Conservation (phyloP, 2,797 vertebrate species). For the Somateria mollissima region DNA sequence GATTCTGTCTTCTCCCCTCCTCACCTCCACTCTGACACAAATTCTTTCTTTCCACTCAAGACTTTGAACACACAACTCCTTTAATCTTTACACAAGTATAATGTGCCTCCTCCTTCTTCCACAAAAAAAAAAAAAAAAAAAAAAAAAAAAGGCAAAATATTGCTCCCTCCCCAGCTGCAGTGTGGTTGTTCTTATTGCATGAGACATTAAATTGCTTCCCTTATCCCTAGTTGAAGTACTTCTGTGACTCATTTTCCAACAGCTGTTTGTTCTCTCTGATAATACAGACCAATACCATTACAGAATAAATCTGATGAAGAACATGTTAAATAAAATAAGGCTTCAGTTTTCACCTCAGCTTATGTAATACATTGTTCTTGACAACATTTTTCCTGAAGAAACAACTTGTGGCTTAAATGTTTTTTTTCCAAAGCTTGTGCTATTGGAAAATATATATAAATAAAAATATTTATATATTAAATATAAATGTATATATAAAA, state of each 20-base stretch:
- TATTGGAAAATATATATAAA: neutral
- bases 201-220: neutral
- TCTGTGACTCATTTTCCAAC: neutral
- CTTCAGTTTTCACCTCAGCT: neutral
- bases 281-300: neutral
- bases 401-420: neutral
- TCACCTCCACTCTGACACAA: neutral
- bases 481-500: too few relatives aligned
- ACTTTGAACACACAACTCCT: neutral
- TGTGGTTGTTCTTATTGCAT: neutral
- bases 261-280: neutral
- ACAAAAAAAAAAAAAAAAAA: neutral
- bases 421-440: neutral
- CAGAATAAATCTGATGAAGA: neutral
- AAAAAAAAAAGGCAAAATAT: neutral
- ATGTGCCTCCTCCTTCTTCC: accelerated
- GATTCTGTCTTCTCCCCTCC: neutral
- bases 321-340: neutral
- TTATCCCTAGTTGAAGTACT: neutral
- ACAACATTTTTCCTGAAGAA: neutral
- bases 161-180: neutral
- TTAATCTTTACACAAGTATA: neutral
- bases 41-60: neutral
- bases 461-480: too few relatives aligned
- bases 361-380: neutral